phyloP scores from a whole-genome alignment of 2,888 invertebrate species.

The Tetanocera ferruginea region DNA sequence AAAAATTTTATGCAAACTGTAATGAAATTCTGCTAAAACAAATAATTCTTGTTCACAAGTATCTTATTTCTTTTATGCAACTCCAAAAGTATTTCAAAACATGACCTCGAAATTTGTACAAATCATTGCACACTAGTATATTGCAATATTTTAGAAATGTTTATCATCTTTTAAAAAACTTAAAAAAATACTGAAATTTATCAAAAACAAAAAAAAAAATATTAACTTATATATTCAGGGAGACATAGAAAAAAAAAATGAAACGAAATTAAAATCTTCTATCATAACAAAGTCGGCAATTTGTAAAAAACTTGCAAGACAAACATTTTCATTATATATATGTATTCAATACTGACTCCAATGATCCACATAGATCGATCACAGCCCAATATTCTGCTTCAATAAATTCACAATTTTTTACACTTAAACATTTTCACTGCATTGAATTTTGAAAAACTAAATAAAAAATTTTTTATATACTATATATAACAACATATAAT shows the following conservation, averaged over 20 bases:
- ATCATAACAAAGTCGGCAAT: not conserved
- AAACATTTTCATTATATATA: not conserved
- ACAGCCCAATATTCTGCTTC: not conserved
- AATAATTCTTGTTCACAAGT: not conserved
- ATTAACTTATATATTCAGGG: constrained; percentile 43
- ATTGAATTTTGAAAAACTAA: not conserved
- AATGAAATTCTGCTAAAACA: not conserved
- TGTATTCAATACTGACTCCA: not conserved
- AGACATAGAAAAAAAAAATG: constrained; percentile 41
- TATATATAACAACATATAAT: not conserved
- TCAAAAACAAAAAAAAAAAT: constrained; percentile 19
- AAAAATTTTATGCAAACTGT: too few species aligned
- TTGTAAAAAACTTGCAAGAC: not conserved
- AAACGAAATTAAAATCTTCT: not conserved
- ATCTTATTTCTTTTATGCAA: not conserved
- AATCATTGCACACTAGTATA: not conserved
- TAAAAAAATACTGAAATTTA: constrained; percentile 26
- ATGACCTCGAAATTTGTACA: too few species aligned
- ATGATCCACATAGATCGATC: not conserved
- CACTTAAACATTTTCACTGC: constrained; percentile 10
- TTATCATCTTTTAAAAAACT: constrained; percentile 58
- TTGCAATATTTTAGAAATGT: constrained; percentile 50
- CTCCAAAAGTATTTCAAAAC: not conserved
- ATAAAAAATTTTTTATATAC: not conserved
- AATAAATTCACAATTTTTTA: not conserved